These are phyloP conservation scores for Ophthalmolycus amberensis DNA, from an alignment of 2,113 vertebrate species.

Conservation along the genomic window DNA sequence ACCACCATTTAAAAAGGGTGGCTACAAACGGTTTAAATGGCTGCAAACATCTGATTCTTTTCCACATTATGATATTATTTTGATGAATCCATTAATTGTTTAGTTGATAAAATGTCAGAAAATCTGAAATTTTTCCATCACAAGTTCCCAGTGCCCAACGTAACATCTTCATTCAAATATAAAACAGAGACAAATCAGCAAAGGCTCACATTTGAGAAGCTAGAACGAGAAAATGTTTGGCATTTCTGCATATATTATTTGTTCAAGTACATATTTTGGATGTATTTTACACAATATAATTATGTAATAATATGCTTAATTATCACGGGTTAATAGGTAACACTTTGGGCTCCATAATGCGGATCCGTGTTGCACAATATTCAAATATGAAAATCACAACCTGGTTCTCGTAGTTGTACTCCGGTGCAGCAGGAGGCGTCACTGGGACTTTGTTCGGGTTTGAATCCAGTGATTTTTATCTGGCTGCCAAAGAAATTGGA, in stretches of 20 bases:
- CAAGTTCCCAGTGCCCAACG: not conserved
- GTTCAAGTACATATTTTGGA: not conserved
- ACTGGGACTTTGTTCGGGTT: not conserved
- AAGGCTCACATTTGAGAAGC: not conserved
- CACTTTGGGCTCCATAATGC: not conserved
- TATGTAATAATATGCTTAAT: not conserved
- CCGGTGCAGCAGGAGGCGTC: constrained; percentile 60
- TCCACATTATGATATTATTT: not conserved
- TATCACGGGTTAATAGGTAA: not conserved
- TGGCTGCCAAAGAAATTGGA: constrained; percentile 26
- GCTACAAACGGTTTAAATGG: not conserved
- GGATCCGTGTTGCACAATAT: not conserved
- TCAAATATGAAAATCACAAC: not conserved
- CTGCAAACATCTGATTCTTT: not conserved
- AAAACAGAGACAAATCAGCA: not conserved
- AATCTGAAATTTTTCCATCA: not conserved
- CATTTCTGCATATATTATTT: not conserved
- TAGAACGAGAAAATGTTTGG: not conserved
- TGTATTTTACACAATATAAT: not conserved
- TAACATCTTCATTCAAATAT: not conserved
- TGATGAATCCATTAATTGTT: not conserved
- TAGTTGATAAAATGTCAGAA: not conserved
- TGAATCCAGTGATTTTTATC: constrained; percentile 60
- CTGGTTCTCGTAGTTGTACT: not conserved
- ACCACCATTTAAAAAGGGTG: not conserved